Percentiles rank a stretch among this genome's conserved stretches.
These are phyloP conservation scores for Tetraodon nigroviridis DNA, from an alignment of 2,113 vertebrate species.

Conservation along the genomic window DNA sequence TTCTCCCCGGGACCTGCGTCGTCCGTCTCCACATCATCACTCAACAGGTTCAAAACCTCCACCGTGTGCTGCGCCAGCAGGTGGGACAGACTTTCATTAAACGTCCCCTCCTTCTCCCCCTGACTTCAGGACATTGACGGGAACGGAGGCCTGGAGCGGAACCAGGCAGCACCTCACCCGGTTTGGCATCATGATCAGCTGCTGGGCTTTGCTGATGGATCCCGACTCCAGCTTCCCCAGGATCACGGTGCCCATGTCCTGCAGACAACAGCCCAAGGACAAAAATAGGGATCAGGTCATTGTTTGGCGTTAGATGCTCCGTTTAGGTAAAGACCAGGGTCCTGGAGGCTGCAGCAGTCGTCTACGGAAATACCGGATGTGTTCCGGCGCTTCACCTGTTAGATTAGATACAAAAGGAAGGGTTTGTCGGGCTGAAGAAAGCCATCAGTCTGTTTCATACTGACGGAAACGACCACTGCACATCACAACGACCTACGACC, in stretches of 20 bases:
- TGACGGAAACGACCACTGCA: conserved; percentile 42
- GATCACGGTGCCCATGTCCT: conserved; percentile 99
- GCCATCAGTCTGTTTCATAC: background rate
- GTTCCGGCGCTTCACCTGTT: too few relatives aligned
- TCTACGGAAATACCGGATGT: background rate
- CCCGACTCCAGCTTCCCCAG: conserved; percentile 97
- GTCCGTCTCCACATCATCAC: conserved; percentile 98
- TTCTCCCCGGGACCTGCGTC: conserved; percentile 93
- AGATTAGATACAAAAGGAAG: too few relatives aligned
- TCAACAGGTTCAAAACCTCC: conserved; percentile 95
- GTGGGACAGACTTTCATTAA: background rate
- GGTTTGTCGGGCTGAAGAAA: too few relatives aligned
- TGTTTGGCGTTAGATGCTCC: too few relatives aligned
- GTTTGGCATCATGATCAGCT: conserved; percentile 99
- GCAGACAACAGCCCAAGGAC: conserved; percentile 12
- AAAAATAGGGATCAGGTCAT: too few relatives aligned
- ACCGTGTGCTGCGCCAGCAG: conserved; percentile 85
- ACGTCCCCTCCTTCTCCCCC: background rate
- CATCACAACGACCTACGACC: conserved; percentile 36
- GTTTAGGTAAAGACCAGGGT: too few relatives aligned
- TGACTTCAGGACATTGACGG: background rate
- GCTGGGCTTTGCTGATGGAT: conserved; percentile 93
- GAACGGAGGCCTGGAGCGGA: background rate
- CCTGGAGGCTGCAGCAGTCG: too few relatives aligned
- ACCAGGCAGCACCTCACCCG: conserved; percentile 76